Percentiles rank a stretch among this genome's conserved stretches.
These are phyloP conservation scores for Bombus soroeensis DNA, from an alignment of 1,140 invertebrate species.

Conservation along the genomic window DNA sequence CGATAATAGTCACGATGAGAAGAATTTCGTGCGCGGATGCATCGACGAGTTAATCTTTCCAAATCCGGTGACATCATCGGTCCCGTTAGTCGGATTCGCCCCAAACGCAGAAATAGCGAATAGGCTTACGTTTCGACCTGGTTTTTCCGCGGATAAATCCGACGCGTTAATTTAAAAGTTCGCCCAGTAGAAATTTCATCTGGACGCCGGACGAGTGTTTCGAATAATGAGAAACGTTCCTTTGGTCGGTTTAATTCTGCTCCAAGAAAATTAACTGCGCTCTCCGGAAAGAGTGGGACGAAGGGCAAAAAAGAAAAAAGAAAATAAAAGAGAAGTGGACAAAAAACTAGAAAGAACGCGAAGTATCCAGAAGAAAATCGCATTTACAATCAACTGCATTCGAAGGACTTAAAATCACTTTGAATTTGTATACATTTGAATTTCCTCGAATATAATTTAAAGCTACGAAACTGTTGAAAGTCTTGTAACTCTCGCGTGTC, in stretches of 20 bases:
- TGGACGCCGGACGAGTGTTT: neutral
- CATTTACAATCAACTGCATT: neutral
- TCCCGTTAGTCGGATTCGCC: neutral
- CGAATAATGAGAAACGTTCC: conserved; percentile 26
- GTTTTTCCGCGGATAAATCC: neutral
- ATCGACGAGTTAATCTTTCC: neutral
- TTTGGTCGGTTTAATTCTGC: conserved; percentile 21
- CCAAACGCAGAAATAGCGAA: neutral
- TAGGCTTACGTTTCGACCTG: neutral
- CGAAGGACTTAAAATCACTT: neutral
- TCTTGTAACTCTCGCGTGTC: too few relatives aligned
- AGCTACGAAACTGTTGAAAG: neutral
- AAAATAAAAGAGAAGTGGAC: neutral
- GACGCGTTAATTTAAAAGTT: neutral
- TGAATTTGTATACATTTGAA: neutral
- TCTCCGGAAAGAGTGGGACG: too few relatives aligned
- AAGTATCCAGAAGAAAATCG: neutral
- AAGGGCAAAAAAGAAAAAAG: neutral
- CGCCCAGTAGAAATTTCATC: conserved; percentile 3
- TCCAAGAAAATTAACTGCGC: conserved; percentile 5
- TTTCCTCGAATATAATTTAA: neutral
- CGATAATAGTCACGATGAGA: neutral
- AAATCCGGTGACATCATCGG: neutral
- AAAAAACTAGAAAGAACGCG: neutral
- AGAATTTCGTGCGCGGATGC: neutral